Conservation (phyloP, 2,888 invertebrate species). For the Saturnia japonica region DNA sequence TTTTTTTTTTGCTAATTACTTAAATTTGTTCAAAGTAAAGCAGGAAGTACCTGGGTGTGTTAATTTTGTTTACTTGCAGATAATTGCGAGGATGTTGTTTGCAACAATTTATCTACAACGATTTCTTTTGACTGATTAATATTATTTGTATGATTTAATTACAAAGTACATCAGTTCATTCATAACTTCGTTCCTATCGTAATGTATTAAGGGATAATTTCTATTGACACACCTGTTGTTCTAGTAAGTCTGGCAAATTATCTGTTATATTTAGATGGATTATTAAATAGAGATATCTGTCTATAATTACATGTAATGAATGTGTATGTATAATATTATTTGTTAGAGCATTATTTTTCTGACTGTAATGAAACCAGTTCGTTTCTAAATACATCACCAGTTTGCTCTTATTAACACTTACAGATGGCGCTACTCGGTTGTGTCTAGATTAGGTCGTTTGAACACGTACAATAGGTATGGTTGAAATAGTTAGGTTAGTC, state of each 20-base stretch:
- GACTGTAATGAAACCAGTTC: background rate
- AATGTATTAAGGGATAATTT: background rate
- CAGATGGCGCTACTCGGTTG: conserved; percentile 11
- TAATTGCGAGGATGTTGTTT: conserved; percentile 8
- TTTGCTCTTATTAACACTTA: background rate
- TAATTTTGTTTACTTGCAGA: background rate
- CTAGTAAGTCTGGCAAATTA: background rate
- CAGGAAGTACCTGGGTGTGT: conserved; percentile 10
- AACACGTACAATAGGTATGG: background rate
- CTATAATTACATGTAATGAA: no score
- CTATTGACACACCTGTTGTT: background rate
- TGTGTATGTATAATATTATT: no score
- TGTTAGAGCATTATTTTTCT: background rate
- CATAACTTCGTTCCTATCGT: background rate
- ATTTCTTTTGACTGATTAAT: background rate
- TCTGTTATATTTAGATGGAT: no score
- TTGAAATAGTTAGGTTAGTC: conserved; percentile 39
- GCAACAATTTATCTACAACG: conserved; percentile 4
- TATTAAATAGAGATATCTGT: no score
- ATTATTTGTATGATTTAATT: background rate
- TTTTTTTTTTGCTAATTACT: background rate
- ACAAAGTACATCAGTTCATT: background rate
- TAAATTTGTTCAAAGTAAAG: background rate
- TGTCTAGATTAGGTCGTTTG: background rate
- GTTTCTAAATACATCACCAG: background rate